Percentiles rank a stretch among this genome's conserved stretches.
Evolutionary conservation across 2,888 invertebrate genomes (phyloP).

Genomic region (Rotaria sp.): DNA sequence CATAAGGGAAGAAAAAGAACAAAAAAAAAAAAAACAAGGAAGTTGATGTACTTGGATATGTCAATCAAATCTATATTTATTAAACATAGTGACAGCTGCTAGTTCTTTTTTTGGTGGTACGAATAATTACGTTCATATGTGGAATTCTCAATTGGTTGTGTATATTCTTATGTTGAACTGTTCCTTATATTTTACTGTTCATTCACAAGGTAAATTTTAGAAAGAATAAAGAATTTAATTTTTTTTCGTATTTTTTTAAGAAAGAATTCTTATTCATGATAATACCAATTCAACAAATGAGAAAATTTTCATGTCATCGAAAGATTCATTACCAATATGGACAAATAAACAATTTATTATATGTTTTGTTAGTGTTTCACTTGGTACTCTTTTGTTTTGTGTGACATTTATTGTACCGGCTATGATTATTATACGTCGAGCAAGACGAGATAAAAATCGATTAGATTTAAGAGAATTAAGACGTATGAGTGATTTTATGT

Average conservation of each 20-base stretch:
- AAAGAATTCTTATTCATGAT: not conserved
- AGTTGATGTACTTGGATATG: not conserved
- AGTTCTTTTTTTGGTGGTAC: not conserved
- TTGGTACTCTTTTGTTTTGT: not conserved
- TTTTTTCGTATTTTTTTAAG: not conserved
- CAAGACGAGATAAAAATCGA: not conserved
- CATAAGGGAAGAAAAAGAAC: not conserved
- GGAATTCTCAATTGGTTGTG: not conserved
- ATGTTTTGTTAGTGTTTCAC: not conserved
- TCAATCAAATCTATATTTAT: not conserved
- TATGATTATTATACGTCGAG: not conserved
- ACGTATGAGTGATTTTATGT: constrained; percentile 19
- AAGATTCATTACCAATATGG: not conserved
- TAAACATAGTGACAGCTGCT: not conserved
- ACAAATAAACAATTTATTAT: not conserved
- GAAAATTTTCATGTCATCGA: not conserved
- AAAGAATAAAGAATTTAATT: not conserved
- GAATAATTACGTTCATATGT: not conserved
- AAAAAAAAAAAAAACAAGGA: not conserved
- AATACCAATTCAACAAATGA: not conserved
- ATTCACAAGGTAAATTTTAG: not conserved
- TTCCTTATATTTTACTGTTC: not conserved
- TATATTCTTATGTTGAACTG: not conserved
- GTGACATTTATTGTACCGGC: not conserved
- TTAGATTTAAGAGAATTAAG: not conserved